These are phyloP conservation scores for Rattus rattus DNA, from an alignment of 2,113 vertebrate genomes.

Conservation along the genomic window DNA sequence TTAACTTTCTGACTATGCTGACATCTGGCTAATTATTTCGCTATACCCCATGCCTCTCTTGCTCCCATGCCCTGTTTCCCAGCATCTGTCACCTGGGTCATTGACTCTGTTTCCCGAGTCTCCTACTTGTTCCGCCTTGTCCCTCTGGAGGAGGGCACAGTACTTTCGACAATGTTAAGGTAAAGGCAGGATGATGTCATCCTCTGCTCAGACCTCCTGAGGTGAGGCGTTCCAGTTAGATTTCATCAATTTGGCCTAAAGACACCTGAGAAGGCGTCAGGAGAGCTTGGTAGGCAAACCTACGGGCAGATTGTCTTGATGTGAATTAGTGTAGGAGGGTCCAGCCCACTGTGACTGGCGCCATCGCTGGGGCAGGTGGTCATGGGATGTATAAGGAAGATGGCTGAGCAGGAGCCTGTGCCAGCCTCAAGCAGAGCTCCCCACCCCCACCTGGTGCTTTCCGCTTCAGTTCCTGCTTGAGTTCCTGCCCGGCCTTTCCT, in stretches of 20 bases:
- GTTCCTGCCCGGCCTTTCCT: background rate
- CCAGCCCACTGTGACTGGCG: no score
- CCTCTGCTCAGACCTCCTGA: background rate
- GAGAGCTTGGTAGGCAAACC: background rate
- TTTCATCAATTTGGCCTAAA: background rate
- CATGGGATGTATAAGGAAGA: background rate
- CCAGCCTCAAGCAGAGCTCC: no score
- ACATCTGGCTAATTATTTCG: background rate
- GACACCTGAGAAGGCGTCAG: background rate
- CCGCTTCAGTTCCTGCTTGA: background rate
- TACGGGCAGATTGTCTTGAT: background rate
- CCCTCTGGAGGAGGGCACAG: background rate
- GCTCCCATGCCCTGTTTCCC: background rate
- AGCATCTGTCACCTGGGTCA: background rate
- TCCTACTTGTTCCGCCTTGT: no score
- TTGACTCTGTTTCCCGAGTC: rapidly evolving
- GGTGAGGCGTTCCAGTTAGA: background rate
- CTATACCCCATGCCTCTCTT: background rate
- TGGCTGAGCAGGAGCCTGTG: background rate
- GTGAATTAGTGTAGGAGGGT: background rate
- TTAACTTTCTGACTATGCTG: background rate
- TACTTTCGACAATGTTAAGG: background rate
- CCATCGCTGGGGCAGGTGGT: background rate
- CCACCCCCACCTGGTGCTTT: background rate
- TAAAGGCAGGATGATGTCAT: background rate